Evolutionary conservation across 2,888 invertebrate species (phyloP).

Genomic region (Seira musarum): DNA sequence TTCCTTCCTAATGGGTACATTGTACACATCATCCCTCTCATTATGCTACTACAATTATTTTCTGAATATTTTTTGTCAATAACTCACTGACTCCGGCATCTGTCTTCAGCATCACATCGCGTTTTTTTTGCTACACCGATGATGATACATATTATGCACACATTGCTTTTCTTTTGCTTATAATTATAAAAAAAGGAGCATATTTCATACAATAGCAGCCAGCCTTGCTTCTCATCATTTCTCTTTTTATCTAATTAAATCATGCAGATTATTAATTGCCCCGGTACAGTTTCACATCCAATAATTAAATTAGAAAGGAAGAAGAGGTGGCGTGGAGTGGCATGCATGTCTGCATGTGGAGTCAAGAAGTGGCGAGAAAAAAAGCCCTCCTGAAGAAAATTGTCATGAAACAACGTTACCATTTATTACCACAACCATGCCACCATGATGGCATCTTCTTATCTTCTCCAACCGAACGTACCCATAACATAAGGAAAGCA

Average conservation of each 20-base stretch:
- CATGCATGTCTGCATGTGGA: constrained; percentile 27
- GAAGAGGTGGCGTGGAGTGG: constrained; percentile 1
- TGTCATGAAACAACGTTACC: constrained; percentile 26
- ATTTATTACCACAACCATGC: not conserved
- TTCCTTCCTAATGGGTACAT: too few relatives aligned
- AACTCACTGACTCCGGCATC: too few relatives aligned
- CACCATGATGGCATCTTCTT: constrained; percentile 28
- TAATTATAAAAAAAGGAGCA: not conserved
- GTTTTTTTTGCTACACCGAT: too few relatives aligned
- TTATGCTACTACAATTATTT: too few relatives aligned
- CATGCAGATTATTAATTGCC: constrained; percentile 60
- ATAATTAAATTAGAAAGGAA: constrained; percentile 60
- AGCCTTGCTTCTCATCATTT: not conserved
- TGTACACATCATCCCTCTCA: too few relatives aligned
- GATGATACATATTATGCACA: not conserved
- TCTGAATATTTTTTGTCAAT: too few relatives aligned
- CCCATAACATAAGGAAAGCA: constrained; percentile 58
- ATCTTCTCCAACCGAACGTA: too few relatives aligned
- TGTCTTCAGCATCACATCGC: not conserved
- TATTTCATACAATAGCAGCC: too few relatives aligned
- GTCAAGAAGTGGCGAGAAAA: constrained; percentile 10
- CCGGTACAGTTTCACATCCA: constrained; percentile 50
- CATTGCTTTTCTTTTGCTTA: not conserved
- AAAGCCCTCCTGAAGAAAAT: constrained; percentile 16
- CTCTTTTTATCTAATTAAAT: constrained; percentile 45